Evolutionary conservation across 2,113 vertebrate species (phyloP), one percentile per base, ranked within the genome.

Genomic region (Dermatemys mawii): DNA sequence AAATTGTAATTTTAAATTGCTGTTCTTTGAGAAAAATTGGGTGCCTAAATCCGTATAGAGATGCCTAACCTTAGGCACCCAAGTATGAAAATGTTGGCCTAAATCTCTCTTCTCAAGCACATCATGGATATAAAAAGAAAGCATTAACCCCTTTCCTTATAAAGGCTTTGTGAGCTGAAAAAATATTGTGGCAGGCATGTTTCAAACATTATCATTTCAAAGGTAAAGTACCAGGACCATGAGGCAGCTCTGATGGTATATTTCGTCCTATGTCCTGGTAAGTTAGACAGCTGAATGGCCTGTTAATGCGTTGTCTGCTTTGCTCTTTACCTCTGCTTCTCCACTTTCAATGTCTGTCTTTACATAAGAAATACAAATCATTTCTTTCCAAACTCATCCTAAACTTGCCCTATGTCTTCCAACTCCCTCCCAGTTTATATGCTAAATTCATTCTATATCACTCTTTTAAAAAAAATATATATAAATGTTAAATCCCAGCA

Each of bases 211-310:
- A 90, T 90, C 89, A 63, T 81, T 53, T 26, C 48, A 6, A 8
- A 91, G 92, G 90, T 87, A 82, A 24, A 0, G 16, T 11, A 38
- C 32, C 82, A 83, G 41, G 90, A 17, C 86, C 84, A 11, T 35
- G 84, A 96, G 94, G 96, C 88, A 94, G 94, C 94, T 85, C 97
- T 94, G 92, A 82, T 95, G 88, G 92, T 90, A 78, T 93, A 41
- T 63, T 93, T 82, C 87, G 88, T 87, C 91, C 94, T 70, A 41
- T 75, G 38, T 93, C 86, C 19, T 91, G 92, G 79, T 82, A 87
- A 88, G 86, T 95, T 94, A 90, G 93, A 90, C 95, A 96, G 91
- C 95, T 94, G 91, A 88, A 78, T 55, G 63, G 73, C 82, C 49
- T 16, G 14, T 8, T 7, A 35, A 78, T 46, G 60, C 78, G 57